Evolutionary conservation across 2,888 invertebrate species (phyloP), one percentile per base, ranked within the genome.

Genomic region (Allophyes oxyacanthae): DNA sequence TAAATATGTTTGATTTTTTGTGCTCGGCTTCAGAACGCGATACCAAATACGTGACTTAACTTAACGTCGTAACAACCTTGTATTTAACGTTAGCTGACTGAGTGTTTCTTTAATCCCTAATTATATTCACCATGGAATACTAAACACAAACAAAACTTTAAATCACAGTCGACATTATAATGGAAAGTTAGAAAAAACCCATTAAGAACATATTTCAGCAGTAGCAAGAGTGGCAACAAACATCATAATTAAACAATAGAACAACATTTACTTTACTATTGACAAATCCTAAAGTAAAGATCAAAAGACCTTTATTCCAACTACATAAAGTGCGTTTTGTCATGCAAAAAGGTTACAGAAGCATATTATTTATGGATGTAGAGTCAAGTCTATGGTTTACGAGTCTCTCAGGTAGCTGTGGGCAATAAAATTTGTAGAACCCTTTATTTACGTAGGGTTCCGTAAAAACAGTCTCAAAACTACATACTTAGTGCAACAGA

Each of bases 341-440:
- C 5, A 11, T 51, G 28, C 1, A 4, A 6, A n/a, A 20, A 20
- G 9, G 11, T 14, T 43, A 38, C 42, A 32, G 28, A 25, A 37
- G 43, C 58, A 43, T 52, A 57, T 66, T 70, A 57, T 66, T 50
- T 70, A 70, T 64, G 30, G 46, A 70, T 71, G 48, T 37, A 30
- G 46, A 54, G 53, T 57, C 49, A 49, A 34, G 25, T 58, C 41
- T 46, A 67, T 66, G 32, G 64, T 62, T 64, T 71, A 70, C 58
- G 67, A 60, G 51, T 52, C 46, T 52, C 67, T 68, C 79, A 79
- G 78, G 75, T 77, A 78, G 79, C 68, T 42, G 49, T 41, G 50
- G 53, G 75, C 60, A 61, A 75, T 79, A 77, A 79, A 79, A 78
- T 77, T 79, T 59, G 79, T 73, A 30, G 49, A 62, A 63, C 58